Base-by-base conservation (phyloP, 2,888 invertebrate genomes). In the Drosophila trichaetosa region DNA sequence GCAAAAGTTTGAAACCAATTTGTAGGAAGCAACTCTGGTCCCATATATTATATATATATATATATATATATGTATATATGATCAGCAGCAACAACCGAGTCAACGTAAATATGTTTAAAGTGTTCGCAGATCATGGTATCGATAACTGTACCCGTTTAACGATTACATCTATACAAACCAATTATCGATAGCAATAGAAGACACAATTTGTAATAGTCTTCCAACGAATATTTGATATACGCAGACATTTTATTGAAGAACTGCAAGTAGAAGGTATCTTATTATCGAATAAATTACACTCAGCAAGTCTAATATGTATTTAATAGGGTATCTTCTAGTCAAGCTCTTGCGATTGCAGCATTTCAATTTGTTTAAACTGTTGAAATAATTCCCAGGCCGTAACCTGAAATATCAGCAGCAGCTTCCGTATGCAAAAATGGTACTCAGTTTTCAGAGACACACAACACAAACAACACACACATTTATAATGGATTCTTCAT, bases 371-470 rank as follows among this genome's bases (percentile, higher is more conserved):
- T n/a, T 54, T 27, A 27, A 63, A 56, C 46, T 34, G 33, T 33
- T 59, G 11, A 13, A 60, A 66, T 33, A 79, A 40, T 53, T 36
- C 51, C 33, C 34, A 51, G 42, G 18, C 57, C 51, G 48, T 60
- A 58, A 31, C 54, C 18, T 27, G 21, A 38, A 52, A 65, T 24
- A 24, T n/a, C 38, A 58, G 7, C 21, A 38, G 18, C 60, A 89
- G 89, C 84, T 85, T 85, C 84, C 84, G 89, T 85, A 90, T 85
- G 84, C 89, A 87, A 85, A 46, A 85, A 82, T 85, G 56, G 46
- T 56, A 80, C 56, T 70, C 67, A 46, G 49, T 57, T 69, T 59
- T 53, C 63, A 51, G 53, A 49, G 57, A 67, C 24, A 40, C 34
- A 57, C 52, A 58, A n/a, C 42, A 57, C 36, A 59, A 53, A 18